Evolutionary conservation across 2,888 invertebrate genomes (phyloP).

Genomic region (Tinea pellionella): DNA sequence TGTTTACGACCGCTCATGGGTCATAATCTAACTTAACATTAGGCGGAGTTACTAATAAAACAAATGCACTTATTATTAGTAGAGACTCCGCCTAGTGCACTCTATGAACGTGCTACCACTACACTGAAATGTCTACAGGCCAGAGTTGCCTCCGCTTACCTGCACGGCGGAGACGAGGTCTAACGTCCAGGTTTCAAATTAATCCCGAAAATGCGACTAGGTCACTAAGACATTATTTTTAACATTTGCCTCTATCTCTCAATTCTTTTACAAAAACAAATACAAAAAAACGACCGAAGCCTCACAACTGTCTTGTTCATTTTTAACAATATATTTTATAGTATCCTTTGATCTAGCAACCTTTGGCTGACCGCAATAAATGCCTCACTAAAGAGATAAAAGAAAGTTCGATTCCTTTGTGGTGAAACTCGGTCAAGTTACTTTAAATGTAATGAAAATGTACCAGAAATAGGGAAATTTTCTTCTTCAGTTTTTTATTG

Average conservation of each 20-base stretch:
- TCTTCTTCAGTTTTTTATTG: constrained; percentile 19
- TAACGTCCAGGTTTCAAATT: too few species aligned
- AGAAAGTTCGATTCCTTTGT: constrained; percentile 48
- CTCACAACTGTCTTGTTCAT: background rate
- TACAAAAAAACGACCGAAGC: background rate
- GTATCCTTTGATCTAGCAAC: constrained; percentile 44
- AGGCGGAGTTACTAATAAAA: too few species aligned
- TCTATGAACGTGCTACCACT: too few species aligned
- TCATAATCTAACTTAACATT: too few species aligned
- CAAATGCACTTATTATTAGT: background rate
- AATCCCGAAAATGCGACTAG: too few species aligned
- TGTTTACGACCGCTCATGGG: too few species aligned
- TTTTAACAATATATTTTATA: constrained; percentile 35
- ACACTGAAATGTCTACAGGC: too few species aligned
- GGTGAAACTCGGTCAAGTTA: constrained; percentile 45
- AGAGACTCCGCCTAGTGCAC: too few species aligned
- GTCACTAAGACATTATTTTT: too few species aligned
- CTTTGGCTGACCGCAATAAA: constrained; percentile 55
- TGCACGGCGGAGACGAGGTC: too few species aligned
- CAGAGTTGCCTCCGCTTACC: too few species aligned
- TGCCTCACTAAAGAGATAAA: constrained; percentile 50
- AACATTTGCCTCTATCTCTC: too few species aligned
- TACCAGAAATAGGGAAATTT: constrained; percentile 30
- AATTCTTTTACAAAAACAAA: constrained; percentile 1
- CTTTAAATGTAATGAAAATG: constrained; percentile 50